phyloP scores from a whole-genome alignment of 1,140 invertebrate species.

The Hylaeus volcanicus region DNA sequence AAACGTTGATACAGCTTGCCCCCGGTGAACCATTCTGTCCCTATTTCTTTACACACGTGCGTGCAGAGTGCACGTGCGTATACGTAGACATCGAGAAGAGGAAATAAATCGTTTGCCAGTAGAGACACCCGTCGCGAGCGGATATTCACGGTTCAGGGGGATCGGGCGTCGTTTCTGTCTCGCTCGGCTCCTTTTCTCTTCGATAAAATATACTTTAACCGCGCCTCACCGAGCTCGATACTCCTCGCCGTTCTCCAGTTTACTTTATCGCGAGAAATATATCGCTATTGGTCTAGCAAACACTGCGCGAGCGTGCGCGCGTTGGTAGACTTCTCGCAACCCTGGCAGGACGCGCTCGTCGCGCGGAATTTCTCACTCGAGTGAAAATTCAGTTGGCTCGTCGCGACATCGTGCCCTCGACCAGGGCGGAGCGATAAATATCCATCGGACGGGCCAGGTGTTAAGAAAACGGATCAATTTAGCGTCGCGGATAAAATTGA shows the following conservation, averaged over 20 bases:
- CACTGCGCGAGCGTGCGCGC: neutral
- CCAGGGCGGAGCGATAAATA: constrained; percentile 33
- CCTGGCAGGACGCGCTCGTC: neutral
- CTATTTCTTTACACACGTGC: too few relatives aligned
- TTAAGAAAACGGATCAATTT: constrained; percentile 51
- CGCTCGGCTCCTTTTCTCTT: constrained; percentile 47
- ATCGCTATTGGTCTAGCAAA: constrained; percentile 42
- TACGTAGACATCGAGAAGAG: constrained; percentile 30
- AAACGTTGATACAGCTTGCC: too few relatives aligned
- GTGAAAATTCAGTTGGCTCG: constrained; percentile 12
- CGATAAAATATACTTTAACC: constrained; percentile 61
- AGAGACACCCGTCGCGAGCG: constrained; percentile 57
- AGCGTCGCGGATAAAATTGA: constrained; percentile 50
- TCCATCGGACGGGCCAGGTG: constrained; percentile 48
- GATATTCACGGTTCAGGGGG: constrained; percentile 56
- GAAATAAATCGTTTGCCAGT: constrained; percentile 62
- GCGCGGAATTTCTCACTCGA: constrained; percentile 23
- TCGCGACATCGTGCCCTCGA: neutral
- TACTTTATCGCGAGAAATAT: constrained; percentile 54
- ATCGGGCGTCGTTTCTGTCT: constrained; percentile 29
- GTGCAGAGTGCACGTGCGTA: neutral
- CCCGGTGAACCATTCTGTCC: too few relatives aligned
- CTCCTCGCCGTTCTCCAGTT: constrained; percentile 10
- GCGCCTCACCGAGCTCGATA: constrained; percentile 25
- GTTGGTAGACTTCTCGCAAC: neutral